Percentiles rank a stretch among this genome's conserved stretches.
These are phyloP conservation scores for Platysternon megacephalum DNA, from an alignment of 2,113 vertebrate species.

Conservation along the genomic window DNA sequence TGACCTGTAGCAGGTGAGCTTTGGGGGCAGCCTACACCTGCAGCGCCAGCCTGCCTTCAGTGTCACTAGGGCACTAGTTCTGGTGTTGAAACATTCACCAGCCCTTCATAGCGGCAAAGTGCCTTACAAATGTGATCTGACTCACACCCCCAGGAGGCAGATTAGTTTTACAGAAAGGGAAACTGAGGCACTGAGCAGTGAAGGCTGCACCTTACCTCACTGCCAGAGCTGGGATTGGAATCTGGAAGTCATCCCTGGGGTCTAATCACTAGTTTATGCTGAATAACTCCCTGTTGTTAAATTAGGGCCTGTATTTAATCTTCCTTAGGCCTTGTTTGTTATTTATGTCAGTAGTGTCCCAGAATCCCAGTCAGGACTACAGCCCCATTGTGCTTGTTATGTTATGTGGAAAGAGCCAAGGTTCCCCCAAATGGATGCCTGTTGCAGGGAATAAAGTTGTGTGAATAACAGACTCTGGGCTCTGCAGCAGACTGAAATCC, in stretches of 20 bases:
- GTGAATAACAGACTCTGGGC: not conserved
- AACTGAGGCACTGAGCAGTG: not conserved
- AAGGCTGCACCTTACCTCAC: not conserved
- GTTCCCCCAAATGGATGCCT: not conserved
- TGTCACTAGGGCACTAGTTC: not conserved
- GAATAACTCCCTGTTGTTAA: not conserved
- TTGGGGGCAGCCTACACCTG: not conserved
- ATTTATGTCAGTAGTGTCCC: not conserved
- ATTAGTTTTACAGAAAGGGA: not conserved
- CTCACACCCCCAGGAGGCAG: not conserved
- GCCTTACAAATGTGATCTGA: not conserved
- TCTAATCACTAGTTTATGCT: not conserved
- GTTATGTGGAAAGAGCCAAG: not conserved
- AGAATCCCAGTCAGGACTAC: not conserved
- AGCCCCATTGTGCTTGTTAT: not conserved
- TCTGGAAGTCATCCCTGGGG: not conserved
- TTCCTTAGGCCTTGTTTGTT: not conserved
- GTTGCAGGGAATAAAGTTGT: not conserved
- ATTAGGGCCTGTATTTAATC: not conserved
- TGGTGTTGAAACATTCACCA: not conserved
- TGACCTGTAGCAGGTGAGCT: not conserved
- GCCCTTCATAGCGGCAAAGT: not conserved
- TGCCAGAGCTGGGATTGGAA: not conserved
- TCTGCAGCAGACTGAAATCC: not conserved
- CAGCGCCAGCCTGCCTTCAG: not conserved